phyloP scores from a whole-genome alignment of 2,888 invertebrate species.

The Macroteleia sp. region DNA sequence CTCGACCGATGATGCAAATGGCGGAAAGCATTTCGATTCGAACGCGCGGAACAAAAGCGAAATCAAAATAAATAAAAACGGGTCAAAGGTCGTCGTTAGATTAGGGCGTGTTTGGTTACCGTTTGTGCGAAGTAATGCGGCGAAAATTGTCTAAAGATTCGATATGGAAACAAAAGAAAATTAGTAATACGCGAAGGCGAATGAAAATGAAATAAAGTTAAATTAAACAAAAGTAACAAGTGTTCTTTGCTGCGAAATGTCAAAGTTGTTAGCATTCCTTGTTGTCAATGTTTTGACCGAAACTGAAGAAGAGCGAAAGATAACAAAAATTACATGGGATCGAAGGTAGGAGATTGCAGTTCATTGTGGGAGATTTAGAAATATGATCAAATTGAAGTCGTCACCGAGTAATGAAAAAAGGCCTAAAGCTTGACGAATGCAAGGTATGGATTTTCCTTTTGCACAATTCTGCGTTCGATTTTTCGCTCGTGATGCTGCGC shows the following conservation, averaged over 20 bases:
- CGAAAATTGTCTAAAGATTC: not conserved
- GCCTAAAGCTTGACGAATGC: not conserved
- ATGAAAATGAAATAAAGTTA: not conserved
- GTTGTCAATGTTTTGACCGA: no score
- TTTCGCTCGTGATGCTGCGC: constrained; percentile 14
- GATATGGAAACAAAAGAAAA: not conserved
- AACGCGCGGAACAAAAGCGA: no score
- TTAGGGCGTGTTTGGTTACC: constrained; percentile 2
- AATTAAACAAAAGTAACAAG: not conserved
- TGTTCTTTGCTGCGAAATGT: no score
- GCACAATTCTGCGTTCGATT: constrained; percentile 9
- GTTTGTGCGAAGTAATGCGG: not conserved
- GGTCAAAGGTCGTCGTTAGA: not conserved
- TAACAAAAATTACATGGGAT: not conserved
- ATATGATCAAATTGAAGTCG: constrained; percentile 1
- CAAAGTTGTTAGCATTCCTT: no score
- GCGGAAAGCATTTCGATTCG: not conserved
- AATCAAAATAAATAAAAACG: not conserved
- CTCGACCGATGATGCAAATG: not conserved
- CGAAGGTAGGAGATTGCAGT: not conserved
- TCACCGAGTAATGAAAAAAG: constrained; percentile 7
- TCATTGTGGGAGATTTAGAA: not conserved
- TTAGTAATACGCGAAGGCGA: not conserved
- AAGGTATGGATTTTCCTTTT: constrained; percentile 11
- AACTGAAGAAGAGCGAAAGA: not conserved